Evolutionary conservation across 2,797 vertebrate genomes (phyloP).

Genomic region (Poecilia wingei): DNA sequence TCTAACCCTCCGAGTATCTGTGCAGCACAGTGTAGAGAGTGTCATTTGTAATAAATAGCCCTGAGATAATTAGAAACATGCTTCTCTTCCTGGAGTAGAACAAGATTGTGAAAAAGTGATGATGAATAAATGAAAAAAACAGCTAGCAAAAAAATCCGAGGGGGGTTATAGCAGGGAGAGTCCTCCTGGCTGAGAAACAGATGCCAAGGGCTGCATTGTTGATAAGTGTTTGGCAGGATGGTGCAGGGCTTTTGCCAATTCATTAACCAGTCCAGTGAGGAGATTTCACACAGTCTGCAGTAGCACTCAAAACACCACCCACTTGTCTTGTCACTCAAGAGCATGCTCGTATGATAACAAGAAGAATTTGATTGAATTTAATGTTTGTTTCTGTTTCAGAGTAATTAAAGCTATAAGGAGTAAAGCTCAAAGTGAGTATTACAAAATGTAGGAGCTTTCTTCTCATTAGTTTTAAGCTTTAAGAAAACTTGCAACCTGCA

Average conservation of each 20-base stretch:
- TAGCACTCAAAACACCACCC: constrained; percentile 49
- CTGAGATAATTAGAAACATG: constrained; percentile 80
- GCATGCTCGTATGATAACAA: constrained; percentile 44
- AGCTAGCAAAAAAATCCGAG: constrained; percentile 14
- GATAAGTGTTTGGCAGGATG: constrained; percentile 68
- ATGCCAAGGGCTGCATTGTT: constrained; percentile 68
- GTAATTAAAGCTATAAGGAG: background rate
- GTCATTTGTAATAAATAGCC: constrained; percentile 80
- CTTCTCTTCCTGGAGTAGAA: constrained; percentile 72
- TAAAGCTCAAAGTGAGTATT: background rate
- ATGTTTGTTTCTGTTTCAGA: background rate
- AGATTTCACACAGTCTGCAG: constrained; percentile 61
- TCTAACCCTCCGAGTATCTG: constrained; percentile 57
- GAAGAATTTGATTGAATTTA: constrained; percentile 27
- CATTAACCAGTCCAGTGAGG: constrained; percentile 64
- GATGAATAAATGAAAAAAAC: constrained; percentile 67
- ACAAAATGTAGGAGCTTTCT: background rate
- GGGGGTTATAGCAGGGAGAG: constrained; percentile 36
- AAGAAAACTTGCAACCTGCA: background rate
- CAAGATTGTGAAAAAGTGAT: constrained; percentile 70
- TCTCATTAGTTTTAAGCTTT: background rate
- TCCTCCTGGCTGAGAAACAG: constrained; percentile 67
- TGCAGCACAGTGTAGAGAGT: constrained; percentile 63
- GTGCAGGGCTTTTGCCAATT: constrained; percentile 63
- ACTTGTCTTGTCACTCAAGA: constrained; percentile 59